Percentiles rank a stretch among this genome's conserved stretches.
These are phyloP conservation scores for Dicranocentrus wangi DNA, from an alignment of 2,888 invertebrate species.

Conservation along the genomic window DNA sequence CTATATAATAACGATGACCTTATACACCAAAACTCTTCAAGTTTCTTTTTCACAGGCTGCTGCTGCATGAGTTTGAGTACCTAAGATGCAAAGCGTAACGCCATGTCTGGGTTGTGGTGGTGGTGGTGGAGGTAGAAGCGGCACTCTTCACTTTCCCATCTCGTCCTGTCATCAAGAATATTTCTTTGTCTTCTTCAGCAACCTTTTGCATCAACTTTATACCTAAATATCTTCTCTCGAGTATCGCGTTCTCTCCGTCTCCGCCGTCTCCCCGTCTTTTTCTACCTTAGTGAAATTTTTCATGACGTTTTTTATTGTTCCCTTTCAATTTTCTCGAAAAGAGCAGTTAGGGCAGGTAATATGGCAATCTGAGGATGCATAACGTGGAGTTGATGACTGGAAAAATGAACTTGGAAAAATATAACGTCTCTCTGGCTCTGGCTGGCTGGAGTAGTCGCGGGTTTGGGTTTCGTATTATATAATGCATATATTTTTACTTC, in stretches of 20 bases:
- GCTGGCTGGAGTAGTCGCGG: neutral
- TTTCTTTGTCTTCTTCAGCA: slow-evolving; percentile 25
- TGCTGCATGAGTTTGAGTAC: no score
- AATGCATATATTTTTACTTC: neutral
- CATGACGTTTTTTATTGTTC: slow-evolving; percentile 9
- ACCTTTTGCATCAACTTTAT: neutral
- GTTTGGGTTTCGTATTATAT: no score
- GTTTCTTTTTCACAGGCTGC: no score
- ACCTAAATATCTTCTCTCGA: neutral
- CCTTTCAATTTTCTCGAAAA: slow-evolving; percentile 10
- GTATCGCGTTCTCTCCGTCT: no score
- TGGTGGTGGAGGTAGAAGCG: neutral
- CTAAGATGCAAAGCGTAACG: no score
- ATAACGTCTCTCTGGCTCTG: no score
- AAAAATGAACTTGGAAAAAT: slow-evolving; percentile 15
- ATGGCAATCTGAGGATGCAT: slow-evolving; percentile 1
- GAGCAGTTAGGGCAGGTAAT: neutral
- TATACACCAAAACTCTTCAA: neutral
- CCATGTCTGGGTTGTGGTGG: no score
- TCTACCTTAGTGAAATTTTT: no score
- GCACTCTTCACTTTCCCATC: slow-evolving; percentile 36
- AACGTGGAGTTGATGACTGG: slow-evolving; percentile 33
- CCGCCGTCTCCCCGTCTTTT: no score
- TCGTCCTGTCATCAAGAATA: slow-evolving; percentile 41
- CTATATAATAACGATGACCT: slow-evolving; percentile 20